Percentiles rank a stretch among this genome's conserved stretches.
Conservation (phyloP, 1,140 invertebrate species). For the Drosophila nigromelanica region DNA sequence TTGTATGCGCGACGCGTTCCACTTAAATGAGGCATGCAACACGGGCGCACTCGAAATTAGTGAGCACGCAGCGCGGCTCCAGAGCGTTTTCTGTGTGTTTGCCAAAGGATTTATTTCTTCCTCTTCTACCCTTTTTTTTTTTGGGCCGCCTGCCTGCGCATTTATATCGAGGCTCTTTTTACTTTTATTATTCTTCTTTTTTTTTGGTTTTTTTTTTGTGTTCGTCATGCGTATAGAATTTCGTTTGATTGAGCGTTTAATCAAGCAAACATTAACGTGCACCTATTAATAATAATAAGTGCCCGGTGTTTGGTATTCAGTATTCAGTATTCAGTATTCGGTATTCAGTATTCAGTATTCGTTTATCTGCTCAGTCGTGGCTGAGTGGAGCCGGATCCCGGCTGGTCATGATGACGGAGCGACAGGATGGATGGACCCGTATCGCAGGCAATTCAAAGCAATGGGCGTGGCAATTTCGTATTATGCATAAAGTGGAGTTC, state of each 20-base stretch:
- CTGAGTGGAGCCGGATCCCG: constrained; percentile 60
- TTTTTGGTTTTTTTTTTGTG: constrained; percentile 43
- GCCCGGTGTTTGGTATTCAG: constrained; percentile 38
- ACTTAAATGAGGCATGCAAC: constrained; percentile 61
- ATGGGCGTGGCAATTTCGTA: constrained; percentile 8
- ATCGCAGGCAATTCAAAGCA: no score
- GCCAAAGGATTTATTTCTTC: constrained; percentile 41
- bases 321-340: constrained; percentile 28
- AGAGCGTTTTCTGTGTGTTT: no score
- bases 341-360: constrained; percentile 23
- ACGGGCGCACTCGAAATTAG: constrained; percentile 41
- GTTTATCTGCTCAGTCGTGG: constrained; percentile 76
- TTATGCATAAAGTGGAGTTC: neutral
- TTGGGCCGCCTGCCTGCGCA: constrained; percentile 31
- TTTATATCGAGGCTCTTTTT: constrained; percentile 38
- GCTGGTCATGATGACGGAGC: constrained; percentile 36
- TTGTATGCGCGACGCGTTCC: constrained; percentile 34
- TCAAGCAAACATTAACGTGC: constrained; percentile 81
- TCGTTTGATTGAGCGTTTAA: constrained; percentile 81
- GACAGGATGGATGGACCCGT: constrained; percentile 1
- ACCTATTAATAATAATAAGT: constrained; percentile 80
- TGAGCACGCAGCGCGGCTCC: constrained; percentile 35
- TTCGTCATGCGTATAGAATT: constrained; percentile 78
- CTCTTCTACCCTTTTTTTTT: constrained; percentile 7
- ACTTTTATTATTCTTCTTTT: constrained; percentile 12